phyloP scores from a whole-genome alignment of 2,888 invertebrate genomes.

The Aphidius colemani region DNA sequence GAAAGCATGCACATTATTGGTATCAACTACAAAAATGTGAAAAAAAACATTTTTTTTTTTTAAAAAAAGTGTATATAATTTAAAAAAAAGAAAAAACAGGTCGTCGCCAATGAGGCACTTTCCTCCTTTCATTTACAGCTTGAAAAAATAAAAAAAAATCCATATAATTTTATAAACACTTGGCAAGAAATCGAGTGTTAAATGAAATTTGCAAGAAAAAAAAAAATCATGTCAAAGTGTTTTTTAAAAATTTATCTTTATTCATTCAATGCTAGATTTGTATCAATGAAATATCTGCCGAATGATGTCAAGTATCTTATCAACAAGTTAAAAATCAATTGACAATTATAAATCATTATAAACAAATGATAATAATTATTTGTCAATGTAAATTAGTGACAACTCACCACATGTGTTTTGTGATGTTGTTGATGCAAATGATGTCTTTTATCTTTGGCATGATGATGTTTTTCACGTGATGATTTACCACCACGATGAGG shows the following conservation, averaged over 20 bases:
- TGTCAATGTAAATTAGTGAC: too few species aligned
- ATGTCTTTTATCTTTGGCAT: conserved; percentile 54
- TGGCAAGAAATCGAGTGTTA: conserved; percentile 3
- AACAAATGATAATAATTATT: too few species aligned
- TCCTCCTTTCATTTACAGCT: conserved; percentile 20
- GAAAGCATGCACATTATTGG: conserved; percentile 6
- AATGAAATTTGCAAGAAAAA: neutral
- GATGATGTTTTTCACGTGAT: conserved; percentile 54
- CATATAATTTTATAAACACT: conserved; percentile 4
- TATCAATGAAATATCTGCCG: neutral
- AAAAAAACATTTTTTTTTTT: neutral
- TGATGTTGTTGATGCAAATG: conserved; percentile 55
- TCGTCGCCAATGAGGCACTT: conserved; percentile 28
- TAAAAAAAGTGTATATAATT: neutral
- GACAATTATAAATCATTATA: neutral
- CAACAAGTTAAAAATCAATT: conserved; percentile 1
- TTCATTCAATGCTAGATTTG: neutral
- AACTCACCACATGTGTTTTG: conserved; percentile 55
- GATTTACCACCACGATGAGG: conserved; percentile 52
- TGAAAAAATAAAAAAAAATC: conserved; percentile 14
- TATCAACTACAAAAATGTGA: neutral
- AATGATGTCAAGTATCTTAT: too few species aligned
- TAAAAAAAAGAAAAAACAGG: neutral
- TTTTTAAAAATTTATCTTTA: neutral
- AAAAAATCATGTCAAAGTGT: conserved; percentile 8